Evolutionary conservation across 2,113 vertebrate genomes (phyloP), one percentile per base, ranked within the genome.

Genomic region (Struthio camelus): DNA sequence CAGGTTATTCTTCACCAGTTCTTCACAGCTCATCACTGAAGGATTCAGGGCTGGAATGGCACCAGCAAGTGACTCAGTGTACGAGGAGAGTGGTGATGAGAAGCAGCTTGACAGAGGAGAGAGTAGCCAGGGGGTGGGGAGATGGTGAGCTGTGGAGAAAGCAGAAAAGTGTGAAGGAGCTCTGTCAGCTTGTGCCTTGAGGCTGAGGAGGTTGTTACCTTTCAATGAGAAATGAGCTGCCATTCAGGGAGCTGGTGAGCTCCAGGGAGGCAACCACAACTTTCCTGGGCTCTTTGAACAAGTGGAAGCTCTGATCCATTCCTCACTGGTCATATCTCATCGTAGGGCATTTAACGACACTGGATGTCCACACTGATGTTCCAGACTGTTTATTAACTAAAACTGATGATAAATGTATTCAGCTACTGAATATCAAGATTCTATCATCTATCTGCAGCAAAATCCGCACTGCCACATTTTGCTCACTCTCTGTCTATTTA

Each of bases 41-140:
- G 42, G 10, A 27, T 32, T 70, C 27, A n/a, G 42, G 54, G 54
- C 40, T 1, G 5, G 54, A 69, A 15, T 56, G 61, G 30, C 1
- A 1, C 11, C 59, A 84, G 38, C n/a, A 91, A 62, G 54, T 1
- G 6, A 13, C 15, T 80, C 2, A 59, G 2, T 40, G 56, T 32
- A 59, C 30, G 71, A 90, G 27, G 23, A 82, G 20, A 34, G 58
- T 0, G 2, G 32, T 1, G 5, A 40, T 32, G 58, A 27, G 54
- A 76, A 80, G 48, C 42, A 79, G 40, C 10, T 65, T 24, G n/a
- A 38, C 53, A 58, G 48, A 53, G 58, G 79, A 54, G 48, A 75
- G 27, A 16, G 1, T 27, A 58, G n/a, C 12, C 61, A 4, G 1
- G 14, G 10, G 19, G 5, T 2, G 4, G n/a, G 0, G 1, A 44